Evolutionary conservation across 2,113 vertebrate genomes (phyloP).

Genomic region (Salminus brasiliensis): DNA sequence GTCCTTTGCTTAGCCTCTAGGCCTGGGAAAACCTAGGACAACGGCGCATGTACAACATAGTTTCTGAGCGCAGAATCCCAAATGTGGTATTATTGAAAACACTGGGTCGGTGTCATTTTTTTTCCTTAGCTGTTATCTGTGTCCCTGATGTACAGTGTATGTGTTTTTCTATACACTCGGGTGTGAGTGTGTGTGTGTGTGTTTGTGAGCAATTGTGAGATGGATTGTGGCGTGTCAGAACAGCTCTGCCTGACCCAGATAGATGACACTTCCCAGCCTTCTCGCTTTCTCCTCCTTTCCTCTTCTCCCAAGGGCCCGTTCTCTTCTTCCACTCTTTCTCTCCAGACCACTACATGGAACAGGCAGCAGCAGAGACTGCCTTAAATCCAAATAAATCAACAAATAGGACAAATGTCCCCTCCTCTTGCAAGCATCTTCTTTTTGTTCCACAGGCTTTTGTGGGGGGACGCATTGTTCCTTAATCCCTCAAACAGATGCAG

Average conservation of each 20-base stretch:
- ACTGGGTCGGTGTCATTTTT: not conserved
- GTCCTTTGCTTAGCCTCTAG: not conserved
- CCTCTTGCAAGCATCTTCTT: conserved; percentile 22
- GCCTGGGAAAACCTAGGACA: too few relatives aligned
- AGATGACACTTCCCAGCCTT: conserved; percentile 44
- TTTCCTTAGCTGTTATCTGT: not conserved
- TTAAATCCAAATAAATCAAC: not conserved
- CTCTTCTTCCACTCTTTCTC: conserved; percentile 11
- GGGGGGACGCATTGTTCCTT: conserved; percentile 28
- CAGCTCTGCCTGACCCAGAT: conserved; percentile 47
- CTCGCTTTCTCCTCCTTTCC: conserved; percentile 34
- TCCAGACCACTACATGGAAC: conserved; percentile 15
- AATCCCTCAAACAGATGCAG: conserved; percentile 34
- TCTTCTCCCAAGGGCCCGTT: conserved; percentile 29
- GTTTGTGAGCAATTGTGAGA: conserved; percentile 20
- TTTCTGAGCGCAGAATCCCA: not conserved
- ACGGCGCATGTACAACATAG: too few relatives aligned
- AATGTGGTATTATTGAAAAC: conserved; percentile 16
- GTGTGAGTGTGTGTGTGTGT: conserved; percentile 34
- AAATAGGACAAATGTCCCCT: conserved; percentile 9
- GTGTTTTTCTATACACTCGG: conserved; percentile 1
- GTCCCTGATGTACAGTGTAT: conserved; percentile 19
- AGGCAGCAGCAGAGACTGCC: not conserved
- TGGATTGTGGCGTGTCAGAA: conserved; percentile 37
- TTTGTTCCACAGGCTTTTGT: conserved; percentile 12